Evolutionary conservation across 2,113 vertebrate species (phyloP).

Genomic region (Pluvialis apricaria): DNA sequence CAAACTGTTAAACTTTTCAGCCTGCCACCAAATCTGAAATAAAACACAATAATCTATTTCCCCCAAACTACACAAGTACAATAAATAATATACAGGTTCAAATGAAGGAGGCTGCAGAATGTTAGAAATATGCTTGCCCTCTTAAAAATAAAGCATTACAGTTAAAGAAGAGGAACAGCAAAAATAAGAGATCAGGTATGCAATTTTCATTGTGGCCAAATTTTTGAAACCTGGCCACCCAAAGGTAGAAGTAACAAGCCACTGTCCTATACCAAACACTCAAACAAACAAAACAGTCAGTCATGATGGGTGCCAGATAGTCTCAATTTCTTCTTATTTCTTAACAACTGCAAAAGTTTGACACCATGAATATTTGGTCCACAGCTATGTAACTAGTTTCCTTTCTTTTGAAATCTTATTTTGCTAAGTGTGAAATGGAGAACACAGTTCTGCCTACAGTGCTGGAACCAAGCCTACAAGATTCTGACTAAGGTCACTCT

Average conservation of each 20-base stretch:
- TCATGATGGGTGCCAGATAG: neutral
- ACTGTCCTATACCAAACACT: neutral
- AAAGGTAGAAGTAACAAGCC: neutral
- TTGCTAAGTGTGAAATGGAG: neutral
- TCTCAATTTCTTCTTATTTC: neutral
- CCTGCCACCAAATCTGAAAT: neutral
- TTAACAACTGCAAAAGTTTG: neutral
- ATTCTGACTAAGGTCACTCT: neutral
- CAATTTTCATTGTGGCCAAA: neutral
- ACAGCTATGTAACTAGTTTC: neutral
- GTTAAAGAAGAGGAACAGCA: neutral
- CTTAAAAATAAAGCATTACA: neutral
- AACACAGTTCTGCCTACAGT: neutral
- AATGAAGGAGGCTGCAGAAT: neutral
- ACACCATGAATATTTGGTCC: neutral
- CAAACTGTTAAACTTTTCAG: neutral
- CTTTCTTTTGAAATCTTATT: neutral
- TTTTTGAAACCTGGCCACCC: neutral
- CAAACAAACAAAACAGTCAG: neutral
- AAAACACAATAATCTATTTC: neutral
- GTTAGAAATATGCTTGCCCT: neutral
- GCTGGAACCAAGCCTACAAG: neutral
- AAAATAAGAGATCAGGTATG: neutral
- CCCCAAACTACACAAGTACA: neutral
- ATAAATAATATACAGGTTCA: neutral